Evolutionary conservation across 2,888 invertebrate genomes (phyloP), one percentile per base, ranked within the genome.

Genomic region (Mythimna albipuncta): DNA sequence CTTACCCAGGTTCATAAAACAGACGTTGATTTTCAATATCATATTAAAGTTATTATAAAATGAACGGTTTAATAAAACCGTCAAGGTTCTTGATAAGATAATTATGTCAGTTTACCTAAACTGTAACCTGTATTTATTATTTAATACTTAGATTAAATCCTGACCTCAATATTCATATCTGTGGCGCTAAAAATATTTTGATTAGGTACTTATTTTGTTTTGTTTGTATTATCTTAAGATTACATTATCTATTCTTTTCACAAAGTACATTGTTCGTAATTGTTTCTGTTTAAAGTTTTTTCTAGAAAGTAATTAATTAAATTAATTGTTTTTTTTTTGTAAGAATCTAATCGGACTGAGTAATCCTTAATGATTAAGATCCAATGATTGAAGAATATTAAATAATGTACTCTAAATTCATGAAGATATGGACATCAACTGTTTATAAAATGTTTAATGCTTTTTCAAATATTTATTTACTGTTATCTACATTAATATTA

Each of bases 111-210:
- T 72, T 61, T 72, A 79, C 57, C 35, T 66, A 67, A 67, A 69
- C 11, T 69, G 67, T 69, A 79, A 72, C 59, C 61, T 67, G 21
- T 57, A 64, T 71, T 65, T 70, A 79, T 47, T 75, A 50, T 41
- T 41, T 41, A 59, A 67, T 81, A 32, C 6, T 63, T 7, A 32
- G 70, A 78, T 82, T 80, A 80, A 32, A 66, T 58, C 54, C 47
- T 81, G 81, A 81, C 79, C 82, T 72, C 38, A 57, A 65, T 26
- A 26, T 79, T 16, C 0, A 32, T 72, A 82, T 79, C 72, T 32
- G 2, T 59, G 55, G 69, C 69, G 69, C 50, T 75, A 62, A 35
- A 68, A 59, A 57, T 75, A 57, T 47, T 58, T 72, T 13, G 58
- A 74, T 67, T 62, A 47, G 47, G 6, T 47, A 47, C 16, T 13